A percentile compares a stretch with the other conserved stretches of the same genome.
Evolutionary conservation across 92 coral and sea anemone species (phyloP).

Genomic region (Heteractis magnifica): DNA sequence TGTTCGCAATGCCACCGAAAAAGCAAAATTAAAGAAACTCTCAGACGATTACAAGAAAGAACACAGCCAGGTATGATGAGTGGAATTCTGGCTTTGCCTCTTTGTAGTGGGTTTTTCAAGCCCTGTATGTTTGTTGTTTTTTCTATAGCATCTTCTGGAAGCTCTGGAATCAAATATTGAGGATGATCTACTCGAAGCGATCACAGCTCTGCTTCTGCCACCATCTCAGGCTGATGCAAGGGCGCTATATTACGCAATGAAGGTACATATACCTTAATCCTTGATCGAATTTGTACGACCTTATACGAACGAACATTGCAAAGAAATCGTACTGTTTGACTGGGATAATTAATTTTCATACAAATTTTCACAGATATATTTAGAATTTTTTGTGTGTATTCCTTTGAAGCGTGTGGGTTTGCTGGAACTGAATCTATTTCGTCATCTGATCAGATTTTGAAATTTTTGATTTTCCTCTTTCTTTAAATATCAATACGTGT

Average conservation of each 20-base stretch:
- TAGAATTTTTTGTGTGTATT: too few relatives aligned
- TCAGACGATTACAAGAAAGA: constrained; percentile 66
- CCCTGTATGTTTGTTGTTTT: neutral
- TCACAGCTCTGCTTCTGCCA: constrained; percentile 57
- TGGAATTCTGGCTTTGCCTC: neutral
- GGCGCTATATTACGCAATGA: constrained; percentile 69
- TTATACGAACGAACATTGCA: too few relatives aligned
- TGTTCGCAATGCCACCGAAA: constrained; percentile 41
- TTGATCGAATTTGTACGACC: too few relatives aligned
- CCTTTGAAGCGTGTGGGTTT: too few relatives aligned
- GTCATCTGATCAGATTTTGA: too few relatives aligned
- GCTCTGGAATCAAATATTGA: constrained; percentile 64
- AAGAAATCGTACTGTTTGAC: too few relatives aligned
- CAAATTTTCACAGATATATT: too few relatives aligned
- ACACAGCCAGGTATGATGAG: constrained; percentile 42
- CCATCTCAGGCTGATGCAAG: constrained; percentile 55
- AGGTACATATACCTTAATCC: constrained; percentile 42
- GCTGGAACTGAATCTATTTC: too few relatives aligned
- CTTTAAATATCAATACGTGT: neutral
- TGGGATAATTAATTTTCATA: too few relatives aligned
- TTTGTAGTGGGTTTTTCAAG: neutral
- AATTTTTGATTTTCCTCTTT: too few relatives aligned
- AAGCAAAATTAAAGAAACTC: constrained; percentile 56
- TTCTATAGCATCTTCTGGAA: constrained; percentile 70
- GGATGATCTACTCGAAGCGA: constrained; percentile 65